Evolutionary conservation across 1,140 invertebrate species (phyloP), one percentile per base, ranked within the genome.

Genomic region (Kradibia gibbosae): DNA sequence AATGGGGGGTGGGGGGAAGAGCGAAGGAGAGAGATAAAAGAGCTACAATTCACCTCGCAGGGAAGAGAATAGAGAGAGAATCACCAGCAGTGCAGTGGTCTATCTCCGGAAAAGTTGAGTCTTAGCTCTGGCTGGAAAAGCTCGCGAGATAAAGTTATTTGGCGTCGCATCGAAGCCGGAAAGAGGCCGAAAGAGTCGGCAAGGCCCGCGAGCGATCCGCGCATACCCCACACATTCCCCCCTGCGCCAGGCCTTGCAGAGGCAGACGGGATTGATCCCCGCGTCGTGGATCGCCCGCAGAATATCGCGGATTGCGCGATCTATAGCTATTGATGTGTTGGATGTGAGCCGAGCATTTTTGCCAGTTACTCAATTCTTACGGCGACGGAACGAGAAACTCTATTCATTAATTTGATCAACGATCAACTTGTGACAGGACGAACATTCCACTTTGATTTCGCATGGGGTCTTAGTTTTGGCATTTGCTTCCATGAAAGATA

Each of bases 131-230:
- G 50, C 34, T 50, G 53, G 53, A 72, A 74, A 80, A 73, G 55
- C 78, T 62, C 71, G 78, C 36, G 53, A 65, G 57, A 81, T 75
- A 75, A 75, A 75, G 72, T 75, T 75, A 60, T 22, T 75, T 72
- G 55, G 48, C 70, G 20, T 45, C 20, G 55, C 53, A 80, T 73
- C 39, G 55, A 53, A 62, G 36, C 78, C 71, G 79, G 79, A 81
- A 81, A 81, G 79, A 80, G 72, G 79, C 78, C 70, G 50, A 25
- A 28, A 60, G 57, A 25, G 39, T 36, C 8, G 53, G 1, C 75
- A 39, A 67, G 55, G 50, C 78, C 72, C 79, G 45, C 72, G 72
- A 75, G 79, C 79, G 39, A 81, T 81, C 13, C 45, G 39, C 57
- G 20, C 53, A 2, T 17, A 34, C 75, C 31, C 50, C 36, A 13